Conservation (phyloP, 2,888 invertebrate genomes). For the Melinopterus prodromus region DNA sequence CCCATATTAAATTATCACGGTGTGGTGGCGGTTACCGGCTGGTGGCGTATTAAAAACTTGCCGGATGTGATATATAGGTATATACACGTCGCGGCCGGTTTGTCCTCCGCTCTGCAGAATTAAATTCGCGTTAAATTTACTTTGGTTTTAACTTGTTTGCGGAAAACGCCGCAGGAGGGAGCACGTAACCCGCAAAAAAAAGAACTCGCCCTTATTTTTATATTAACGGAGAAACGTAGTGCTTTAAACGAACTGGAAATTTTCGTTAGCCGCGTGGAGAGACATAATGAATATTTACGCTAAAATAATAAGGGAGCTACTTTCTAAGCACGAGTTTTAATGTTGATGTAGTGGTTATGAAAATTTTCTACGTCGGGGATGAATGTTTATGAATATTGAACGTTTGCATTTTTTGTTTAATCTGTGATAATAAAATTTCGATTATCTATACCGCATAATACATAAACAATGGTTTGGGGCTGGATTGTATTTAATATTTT, state of each 20-base stretch:
- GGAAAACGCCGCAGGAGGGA: neutral
- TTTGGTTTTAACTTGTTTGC: constrained; percentile 4
- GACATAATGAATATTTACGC: neutral
- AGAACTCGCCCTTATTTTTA: neutral
- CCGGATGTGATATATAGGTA: neutral
- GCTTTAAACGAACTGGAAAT: neutral
- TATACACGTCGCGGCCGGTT: neutral
- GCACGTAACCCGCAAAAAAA: neutral
- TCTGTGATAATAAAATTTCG: no score
- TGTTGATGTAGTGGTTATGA: no score
- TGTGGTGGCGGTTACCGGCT: neutral
- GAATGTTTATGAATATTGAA: no score
- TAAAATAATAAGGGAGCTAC: no score
- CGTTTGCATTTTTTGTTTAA: no score
- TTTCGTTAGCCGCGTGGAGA: neutral
- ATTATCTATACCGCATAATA: no score
- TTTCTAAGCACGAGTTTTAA: no score
- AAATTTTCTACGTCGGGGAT: no score
- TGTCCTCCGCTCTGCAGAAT: neutral
- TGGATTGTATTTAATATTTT: no score
- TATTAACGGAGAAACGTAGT: neutral
- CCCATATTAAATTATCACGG: neutral
- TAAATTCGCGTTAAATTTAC: neutral
- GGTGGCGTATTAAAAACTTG: neutral
- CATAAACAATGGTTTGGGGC: no score